Evolutionary conservation across 1,140 invertebrate genomes (phyloP), one percentile per base, ranked within the genome.

Genomic region (Platorchestia sp.): DNA sequence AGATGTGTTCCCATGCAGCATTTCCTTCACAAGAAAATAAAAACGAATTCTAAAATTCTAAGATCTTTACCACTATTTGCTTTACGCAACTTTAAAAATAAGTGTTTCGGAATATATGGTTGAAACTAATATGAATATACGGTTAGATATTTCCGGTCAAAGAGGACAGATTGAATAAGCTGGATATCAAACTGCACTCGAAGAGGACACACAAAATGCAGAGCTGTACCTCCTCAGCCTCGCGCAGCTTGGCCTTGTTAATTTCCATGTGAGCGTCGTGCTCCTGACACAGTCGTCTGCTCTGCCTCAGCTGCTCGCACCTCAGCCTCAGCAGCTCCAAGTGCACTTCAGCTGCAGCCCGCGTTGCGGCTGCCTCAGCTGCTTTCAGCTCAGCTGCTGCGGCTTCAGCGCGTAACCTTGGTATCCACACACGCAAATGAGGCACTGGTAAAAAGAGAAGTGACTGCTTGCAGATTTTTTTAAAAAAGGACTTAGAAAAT

Each of bases 161-260:
- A 6, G 36, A 86, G 6, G 7, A 16, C 6, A 86, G 5, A 16
- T 10, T 86, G 36, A 86, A 6, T 5, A 86, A 86, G 7, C 40
- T 16, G 36, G 40, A 5, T 86, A 36, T 7, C 6, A 36, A 7
- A 86, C 7, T 5, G 7, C 86, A 86, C 7, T 40, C n/a, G 10
- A 16, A 14, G 10, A 86, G 40, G 6, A 16, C 10, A 86, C 36
- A 40, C 36, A 41, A 5, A 7, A 14, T 40, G 7, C 86, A 5
- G 86, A n/a, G n/a, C n/a, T 14, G 47, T 22, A 96, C 96, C 96
- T 96, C 96, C 51, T 96, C 95, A n/a, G 95, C n/a, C 44, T 96
- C 96, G 95, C 45, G 95, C 19, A 96, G 42, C 36, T 90, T 93
- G 45, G 95, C 95, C 40, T 95, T 91, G 75, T 89, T 96, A 44